Evolutionary conservation across 2,797 vertebrate species (phyloP).

Genomic region (Onychomys torridus): DNA sequence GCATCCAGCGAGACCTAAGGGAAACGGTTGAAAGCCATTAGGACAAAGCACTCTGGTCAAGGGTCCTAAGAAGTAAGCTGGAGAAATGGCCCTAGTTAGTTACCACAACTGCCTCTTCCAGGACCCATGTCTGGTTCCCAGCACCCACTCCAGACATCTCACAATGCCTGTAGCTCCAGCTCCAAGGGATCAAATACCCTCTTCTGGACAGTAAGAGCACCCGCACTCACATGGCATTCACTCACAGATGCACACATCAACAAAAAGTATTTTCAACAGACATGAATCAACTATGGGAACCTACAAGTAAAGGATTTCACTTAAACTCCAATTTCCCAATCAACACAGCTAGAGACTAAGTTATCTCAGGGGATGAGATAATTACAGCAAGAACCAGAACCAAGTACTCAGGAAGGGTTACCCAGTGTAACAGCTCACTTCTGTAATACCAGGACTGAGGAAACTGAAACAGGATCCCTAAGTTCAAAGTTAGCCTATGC

Average conservation of each 20-base stretch:
- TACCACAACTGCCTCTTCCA: neutral
- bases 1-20: slow-evolving; percentile 80
- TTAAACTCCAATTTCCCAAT: no score
- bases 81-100: neutral
- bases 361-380: neutral
- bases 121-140: no score
- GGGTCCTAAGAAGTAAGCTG: neutral
- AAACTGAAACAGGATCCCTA: neutral
- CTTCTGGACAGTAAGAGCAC: neutral
- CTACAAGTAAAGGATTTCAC: neutral
- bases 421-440: no score
- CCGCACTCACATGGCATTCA: neutral
- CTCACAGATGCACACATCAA: neutral
- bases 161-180: neutral
- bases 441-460: neutral
- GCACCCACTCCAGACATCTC: neutral
- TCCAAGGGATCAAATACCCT: neutral
- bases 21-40: neutral
- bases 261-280: neutral
- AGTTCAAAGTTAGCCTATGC: neutral
- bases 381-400: neutral
- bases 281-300: neutral
- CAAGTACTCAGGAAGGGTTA: neutral
- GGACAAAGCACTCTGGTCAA: neutral
- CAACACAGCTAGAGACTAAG: neutral